Conservation (phyloP, 2,113 vertebrate genomes). For the Indicator indicator region DNA sequence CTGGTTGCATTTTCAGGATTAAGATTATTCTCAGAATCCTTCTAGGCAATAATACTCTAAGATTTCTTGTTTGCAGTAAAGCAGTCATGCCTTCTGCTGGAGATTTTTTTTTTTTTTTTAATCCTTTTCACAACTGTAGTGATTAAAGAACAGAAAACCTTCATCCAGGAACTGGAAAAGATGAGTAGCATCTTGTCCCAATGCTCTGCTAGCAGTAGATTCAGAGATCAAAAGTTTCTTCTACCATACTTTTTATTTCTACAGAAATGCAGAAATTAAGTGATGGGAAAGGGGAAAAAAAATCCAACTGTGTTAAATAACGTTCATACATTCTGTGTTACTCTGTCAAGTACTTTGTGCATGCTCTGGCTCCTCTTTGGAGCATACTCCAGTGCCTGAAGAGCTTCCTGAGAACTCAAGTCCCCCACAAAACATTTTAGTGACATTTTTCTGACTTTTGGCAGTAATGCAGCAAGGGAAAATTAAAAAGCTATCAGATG, state of each 20-base stretch:
- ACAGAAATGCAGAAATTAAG: background rate
- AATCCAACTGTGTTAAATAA: background rate
- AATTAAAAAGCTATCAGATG: background rate
- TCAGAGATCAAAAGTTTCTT: background rate
- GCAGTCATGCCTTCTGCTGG: background rate
- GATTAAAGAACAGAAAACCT: background rate
- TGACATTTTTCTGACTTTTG: background rate
- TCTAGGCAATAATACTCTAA: background rate
- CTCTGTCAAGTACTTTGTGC: background rate
- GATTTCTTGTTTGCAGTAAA: background rate
- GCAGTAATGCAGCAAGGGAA: background rate
- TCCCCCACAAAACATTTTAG: background rate
- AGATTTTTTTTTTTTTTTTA: background rate
- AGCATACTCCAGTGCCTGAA: background rate
- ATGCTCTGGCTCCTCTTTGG: background rate
- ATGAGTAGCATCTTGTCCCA: background rate
- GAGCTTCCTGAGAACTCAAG: background rate
- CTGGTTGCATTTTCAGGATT: background rate
- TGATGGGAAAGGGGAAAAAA: background rate
- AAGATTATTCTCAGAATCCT: background rate
- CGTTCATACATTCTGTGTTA: background rate
- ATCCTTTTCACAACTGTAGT: background rate
- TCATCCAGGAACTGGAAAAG: background rate
- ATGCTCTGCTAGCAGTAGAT: background rate
- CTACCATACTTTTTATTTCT: background rate